Percentiles rank a stretch among this genome's conserved stretches.
Conservation (phyloP, 2,797 vertebrate species). For the Mionectes olivaceus region DNA sequence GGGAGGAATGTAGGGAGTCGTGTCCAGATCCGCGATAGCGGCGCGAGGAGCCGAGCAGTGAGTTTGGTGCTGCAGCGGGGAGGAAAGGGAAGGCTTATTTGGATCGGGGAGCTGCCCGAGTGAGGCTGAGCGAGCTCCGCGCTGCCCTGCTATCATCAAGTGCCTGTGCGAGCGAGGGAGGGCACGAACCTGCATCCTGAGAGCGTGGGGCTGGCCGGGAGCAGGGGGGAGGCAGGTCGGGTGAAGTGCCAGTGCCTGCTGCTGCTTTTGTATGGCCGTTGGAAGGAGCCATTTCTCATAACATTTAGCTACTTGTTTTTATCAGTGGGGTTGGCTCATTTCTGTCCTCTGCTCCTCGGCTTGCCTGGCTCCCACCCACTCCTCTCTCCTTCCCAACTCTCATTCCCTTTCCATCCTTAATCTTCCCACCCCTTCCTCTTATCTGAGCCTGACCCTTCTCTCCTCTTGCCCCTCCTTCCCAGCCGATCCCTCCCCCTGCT, state of each 20-base stretch:
- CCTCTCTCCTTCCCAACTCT: neutral
- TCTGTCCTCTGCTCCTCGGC: neutral
- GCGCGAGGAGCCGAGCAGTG: neutral
- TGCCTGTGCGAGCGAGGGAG: neutral
- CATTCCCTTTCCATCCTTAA: neutral
- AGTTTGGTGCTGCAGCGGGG: neutral
- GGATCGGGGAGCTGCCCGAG: neutral
- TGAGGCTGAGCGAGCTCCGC: neutral
- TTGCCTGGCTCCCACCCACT: neutral
- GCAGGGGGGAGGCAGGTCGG: neutral
- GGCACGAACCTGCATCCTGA: neutral
- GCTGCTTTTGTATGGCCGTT: neutral
- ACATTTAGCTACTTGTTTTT: neutral
- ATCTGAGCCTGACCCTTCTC: conserved; percentile 62
- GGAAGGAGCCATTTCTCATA: neutral
- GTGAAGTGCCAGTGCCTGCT: neutral
- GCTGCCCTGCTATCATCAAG: neutral
- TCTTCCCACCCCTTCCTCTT: conserved; percentile 66
- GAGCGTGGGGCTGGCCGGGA: neutral
- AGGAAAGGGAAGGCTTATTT: conserved; percentile 42
- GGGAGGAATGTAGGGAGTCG: neutral
- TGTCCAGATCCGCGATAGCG: neutral
- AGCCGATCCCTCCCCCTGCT: conserved; percentile 62
- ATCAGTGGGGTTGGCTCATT: neutral
- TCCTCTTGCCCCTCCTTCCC: conserved; percentile 60